Base-by-base conservation (phyloP, 2,797 vertebrate genomes). In the Neostethus bicornis region DNA sequence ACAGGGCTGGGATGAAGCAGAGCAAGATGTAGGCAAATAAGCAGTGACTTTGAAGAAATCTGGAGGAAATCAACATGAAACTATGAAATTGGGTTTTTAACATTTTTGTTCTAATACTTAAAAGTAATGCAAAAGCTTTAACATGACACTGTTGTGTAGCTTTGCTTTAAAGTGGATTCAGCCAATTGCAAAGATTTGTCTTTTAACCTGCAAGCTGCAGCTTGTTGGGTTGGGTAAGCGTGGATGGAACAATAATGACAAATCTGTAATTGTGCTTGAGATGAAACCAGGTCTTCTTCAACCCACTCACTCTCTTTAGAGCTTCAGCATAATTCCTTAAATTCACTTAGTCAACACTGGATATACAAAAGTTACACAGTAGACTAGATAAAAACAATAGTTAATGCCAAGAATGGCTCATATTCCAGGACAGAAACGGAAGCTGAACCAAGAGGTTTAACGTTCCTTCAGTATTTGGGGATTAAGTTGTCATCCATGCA, bases 1-100 rank as follows among this genome's bases (percentile, higher is more conserved):
- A 85, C 85, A 86, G 85, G 75, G 83, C 64, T 64, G 53, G 46
- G 34, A 68, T 58, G 75, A 67, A 71, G 73, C 68, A 76, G 79
- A 60, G 64, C 67, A 59, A 69, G 64, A 80, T 59, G 76, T 62
- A 70, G 61, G 14, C 32, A 34, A 61, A 77, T 75, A 76, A 83
- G 81, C 84, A 77, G 53, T 74, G 59, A 67, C 80, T 79, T 77
- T 48, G 16, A 46, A 50, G 64, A 62, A 35, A 47, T 38, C 51
- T 56, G 46, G 54, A 42, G 58, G 69, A n/a, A 48, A 48, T 37
- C 75, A 53, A 61, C 20, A 66, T 58, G 62, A 61, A 57, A 50
- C 35, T 31, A 45, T 43, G 29, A 63, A 50, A n/a, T 23, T 28
- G 13, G 21, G 17, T 51, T 4, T 24, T 59, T 47, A 32, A 17